phyloP scores from a whole-genome alignment of 2,797 vertebrate species.

The Sebastes hopkinsi region DNA sequence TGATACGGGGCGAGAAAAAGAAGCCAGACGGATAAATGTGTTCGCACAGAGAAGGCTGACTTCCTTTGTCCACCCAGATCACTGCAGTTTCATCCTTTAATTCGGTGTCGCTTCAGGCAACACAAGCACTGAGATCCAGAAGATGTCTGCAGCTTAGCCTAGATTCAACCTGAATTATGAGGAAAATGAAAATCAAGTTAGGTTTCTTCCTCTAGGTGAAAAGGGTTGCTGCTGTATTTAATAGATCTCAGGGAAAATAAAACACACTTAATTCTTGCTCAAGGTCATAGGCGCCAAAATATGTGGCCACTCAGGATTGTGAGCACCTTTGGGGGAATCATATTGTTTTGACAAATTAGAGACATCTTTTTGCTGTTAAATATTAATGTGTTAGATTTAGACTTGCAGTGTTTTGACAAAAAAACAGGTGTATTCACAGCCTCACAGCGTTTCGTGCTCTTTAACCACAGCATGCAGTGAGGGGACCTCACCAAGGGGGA shows the following conservation, averaged over 20 bases:
- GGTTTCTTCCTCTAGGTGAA: not conserved
- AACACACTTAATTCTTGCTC: not conserved
- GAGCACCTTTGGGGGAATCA: not conserved
- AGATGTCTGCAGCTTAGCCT: not conserved
- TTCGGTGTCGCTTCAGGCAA: constrained; percentile 16
- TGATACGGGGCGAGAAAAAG: constrained; percentile 5
- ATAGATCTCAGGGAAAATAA: not conserved
- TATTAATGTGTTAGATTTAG: not conserved
- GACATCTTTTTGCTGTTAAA: not conserved
- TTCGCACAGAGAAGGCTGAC: not conserved
- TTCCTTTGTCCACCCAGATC: not conserved
- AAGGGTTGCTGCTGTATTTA: not conserved
- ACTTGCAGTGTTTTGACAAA: not conserved
- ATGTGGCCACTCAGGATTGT: not conserved
- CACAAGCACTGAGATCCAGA: constrained; percentile 7
- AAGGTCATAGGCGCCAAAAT: not conserved
- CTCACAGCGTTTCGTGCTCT: not conserved
- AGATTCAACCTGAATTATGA: not conserved
- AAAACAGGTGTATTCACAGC: constrained; percentile 3
- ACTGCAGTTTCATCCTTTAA: not conserved
- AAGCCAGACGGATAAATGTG: constrained; percentile 27
- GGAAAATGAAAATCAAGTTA: not conserved
- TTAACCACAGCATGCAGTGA: constrained; percentile 5
- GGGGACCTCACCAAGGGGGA: not conserved
- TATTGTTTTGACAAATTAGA: not conserved